Evolutionary conservation across 1,140 invertebrate species (phyloP).

Genomic region (Asbolus verrucosus): DNA sequence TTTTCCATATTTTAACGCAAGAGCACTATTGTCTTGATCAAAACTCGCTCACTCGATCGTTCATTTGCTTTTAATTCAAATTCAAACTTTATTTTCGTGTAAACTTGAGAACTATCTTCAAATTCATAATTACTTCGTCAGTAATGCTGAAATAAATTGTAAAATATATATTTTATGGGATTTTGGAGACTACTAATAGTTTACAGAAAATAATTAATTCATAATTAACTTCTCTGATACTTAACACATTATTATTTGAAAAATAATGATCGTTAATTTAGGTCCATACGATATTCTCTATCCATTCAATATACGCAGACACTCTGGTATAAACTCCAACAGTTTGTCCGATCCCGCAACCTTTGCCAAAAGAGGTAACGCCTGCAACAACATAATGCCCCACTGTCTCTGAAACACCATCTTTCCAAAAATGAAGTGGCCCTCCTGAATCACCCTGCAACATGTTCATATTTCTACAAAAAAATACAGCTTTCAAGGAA

Average conservation of each 20-base stretch:
- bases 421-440: constrained; percentile 62
- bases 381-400: constrained; percentile 68
- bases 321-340: constrained; percentile 76
- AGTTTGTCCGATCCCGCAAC: constrained; percentile 66
- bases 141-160: too few relatives aligned
- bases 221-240: too few relatives aligned
- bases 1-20: too few relatives aligned
- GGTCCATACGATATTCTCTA: constrained; percentile 70
- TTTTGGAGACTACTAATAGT: too few relatives aligned
- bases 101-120: not conserved
- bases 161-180: too few relatives aligned
- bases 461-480: constrained; percentile 4
- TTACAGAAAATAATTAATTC: too few relatives aligned
- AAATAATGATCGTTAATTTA: not conserved
- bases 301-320: constrained; percentile 74
- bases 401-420: constrained; percentile 50
- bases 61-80: too few relatives aligned
- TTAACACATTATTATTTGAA: too few relatives aligned
- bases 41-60: too few relatives aligned
- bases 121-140: too few relatives aligned
- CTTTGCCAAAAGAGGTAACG: constrained; percentile 73
- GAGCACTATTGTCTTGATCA: too few relatives aligned
- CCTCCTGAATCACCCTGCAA: constrained; percentile 54
- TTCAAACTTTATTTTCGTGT: not conserved
- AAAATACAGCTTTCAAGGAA: not conserved